Conservation (phyloP, 2,797 vertebrate species). For the Sciurus carolinensis region DNA sequence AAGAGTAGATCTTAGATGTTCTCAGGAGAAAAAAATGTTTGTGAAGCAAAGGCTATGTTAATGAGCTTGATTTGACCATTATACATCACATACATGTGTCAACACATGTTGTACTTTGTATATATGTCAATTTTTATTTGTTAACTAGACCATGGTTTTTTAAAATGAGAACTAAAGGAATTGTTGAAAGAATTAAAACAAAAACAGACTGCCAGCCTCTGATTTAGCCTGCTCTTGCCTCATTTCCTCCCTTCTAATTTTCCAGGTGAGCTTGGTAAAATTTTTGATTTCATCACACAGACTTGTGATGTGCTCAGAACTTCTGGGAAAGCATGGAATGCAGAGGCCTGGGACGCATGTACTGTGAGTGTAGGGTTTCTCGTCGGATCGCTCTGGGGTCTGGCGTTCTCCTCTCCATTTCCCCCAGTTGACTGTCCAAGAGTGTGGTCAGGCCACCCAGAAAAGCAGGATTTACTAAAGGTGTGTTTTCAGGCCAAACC, state of each 20-base stretch:
- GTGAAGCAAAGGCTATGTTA: not conserved
- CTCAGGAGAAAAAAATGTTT: not conserved
- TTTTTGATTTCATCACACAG: not conserved
- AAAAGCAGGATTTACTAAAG: not conserved
- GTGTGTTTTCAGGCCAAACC: not conserved
- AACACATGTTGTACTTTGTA: not conserved
- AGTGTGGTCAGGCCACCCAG: not conserved
- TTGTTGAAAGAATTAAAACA: not conserved
- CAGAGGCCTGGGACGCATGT: accelerated
- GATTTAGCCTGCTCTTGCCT: not conserved
- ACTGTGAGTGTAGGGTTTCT: not conserved
- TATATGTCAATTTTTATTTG: not conserved
- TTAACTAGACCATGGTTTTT: not conserved
- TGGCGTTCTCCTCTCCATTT: not conserved
- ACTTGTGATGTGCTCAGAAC: not conserved
- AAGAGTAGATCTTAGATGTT: not conserved
- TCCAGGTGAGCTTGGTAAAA: constrained; percentile 14
- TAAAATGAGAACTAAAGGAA: not conserved
- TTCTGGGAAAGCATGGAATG: not conserved
- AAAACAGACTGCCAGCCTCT: not conserved
- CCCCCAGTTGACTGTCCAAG: not conserved
- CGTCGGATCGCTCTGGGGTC: not conserved
- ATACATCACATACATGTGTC: not conserved
- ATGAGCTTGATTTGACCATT: not conserved
- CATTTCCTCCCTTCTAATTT: not conserved